These are phyloP conservation scores for Euschistus heros DNA, from an alignment of 1,140 invertebrate species.

Conservation along the genomic window DNA sequence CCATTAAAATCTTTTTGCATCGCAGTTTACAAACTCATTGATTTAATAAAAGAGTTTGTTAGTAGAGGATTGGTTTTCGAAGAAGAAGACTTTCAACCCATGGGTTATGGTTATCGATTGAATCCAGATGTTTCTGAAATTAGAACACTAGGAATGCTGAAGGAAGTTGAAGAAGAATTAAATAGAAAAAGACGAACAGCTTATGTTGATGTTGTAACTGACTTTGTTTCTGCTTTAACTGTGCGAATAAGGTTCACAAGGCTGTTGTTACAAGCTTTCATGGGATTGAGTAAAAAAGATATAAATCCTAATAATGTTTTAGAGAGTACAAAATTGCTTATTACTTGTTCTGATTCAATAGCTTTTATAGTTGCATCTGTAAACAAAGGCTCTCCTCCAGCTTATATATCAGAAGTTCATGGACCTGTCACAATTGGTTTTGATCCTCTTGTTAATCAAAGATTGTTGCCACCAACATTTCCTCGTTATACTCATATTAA, in stretches of 20 bases:
- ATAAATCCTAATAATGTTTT: constrained; percentile 37
- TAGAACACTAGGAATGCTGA: constrained; percentile 66
- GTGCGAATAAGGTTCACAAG: constrained; percentile 75
- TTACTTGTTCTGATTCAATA: constrained; percentile 63
- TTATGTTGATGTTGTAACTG: neutral
- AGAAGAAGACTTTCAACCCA: constrained; percentile 93
- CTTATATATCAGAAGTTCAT: constrained; percentile 34
- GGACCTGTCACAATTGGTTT: constrained; percentile 60
- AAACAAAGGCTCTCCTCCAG: constrained; percentile 49
- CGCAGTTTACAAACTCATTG: constrained; percentile 79
- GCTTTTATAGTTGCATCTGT: constrained; percentile 68
- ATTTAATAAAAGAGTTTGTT: constrained; percentile 81
- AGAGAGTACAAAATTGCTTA: constrained; percentile 54
- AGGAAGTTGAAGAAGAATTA: constrained; percentile 87
- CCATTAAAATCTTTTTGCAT: constrained; percentile 77
- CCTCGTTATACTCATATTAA: constrained; percentile 92
- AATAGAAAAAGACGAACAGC: constrained; percentile 22
- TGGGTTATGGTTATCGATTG: constrained; percentile 83
- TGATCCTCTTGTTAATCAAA: constrained; percentile 89
- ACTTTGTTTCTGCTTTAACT: constrained; percentile 40
- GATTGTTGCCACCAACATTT: constrained; percentile 92
- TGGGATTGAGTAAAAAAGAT: constrained; percentile 46
- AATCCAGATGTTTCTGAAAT: constrained; percentile 72
- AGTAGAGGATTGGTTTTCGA: constrained; percentile 78
- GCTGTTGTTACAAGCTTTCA: constrained; percentile 69